These are phyloP conservation scores for Micropoecilia bifurca DNA, from an alignment of 2,797 vertebrate genomes.

Conservation along the genomic window DNA sequence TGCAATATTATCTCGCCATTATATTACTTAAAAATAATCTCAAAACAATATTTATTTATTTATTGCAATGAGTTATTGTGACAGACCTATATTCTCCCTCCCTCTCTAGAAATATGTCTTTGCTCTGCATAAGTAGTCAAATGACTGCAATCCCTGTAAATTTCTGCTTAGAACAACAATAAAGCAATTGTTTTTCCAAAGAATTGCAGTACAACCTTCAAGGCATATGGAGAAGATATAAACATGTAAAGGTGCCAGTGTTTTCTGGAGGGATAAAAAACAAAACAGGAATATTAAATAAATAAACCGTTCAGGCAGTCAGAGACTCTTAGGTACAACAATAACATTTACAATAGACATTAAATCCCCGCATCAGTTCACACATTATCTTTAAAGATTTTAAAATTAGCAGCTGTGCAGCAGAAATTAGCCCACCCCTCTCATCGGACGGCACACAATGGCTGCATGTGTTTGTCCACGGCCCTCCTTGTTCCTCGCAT, in stretches of 20 bases:
- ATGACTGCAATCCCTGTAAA: neutral
- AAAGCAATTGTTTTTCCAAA: no score
- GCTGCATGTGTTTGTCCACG: slow-evolving; percentile 45
- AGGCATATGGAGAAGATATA: neutral
- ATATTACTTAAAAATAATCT: no score
- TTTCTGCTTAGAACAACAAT: neutral
- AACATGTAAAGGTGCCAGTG: no score
- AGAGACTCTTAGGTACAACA: neutral
- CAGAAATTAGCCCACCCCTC: slow-evolving; percentile 26
- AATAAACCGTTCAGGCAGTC: neutral
- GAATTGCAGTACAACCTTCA: neutral
- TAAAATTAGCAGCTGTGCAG: slow-evolving; percentile 15
- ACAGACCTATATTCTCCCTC: neutral
- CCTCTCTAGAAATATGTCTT: neutral
- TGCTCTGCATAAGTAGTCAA: neutral
- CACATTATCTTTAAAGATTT: slow-evolving; percentile 10
- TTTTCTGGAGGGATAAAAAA: neutral
- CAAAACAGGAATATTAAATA: neutral
- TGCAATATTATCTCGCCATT: no score
- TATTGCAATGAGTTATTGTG: no score
- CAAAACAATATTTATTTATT: no score
- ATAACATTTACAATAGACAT: neutral
- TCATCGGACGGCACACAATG: slow-evolving; percentile 46
- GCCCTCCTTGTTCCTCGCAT: slow-evolving; percentile 35
- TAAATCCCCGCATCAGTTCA: neutral